Conservation (phyloP, 1,140 invertebrate species). For the Triops longicaudatus region DNA sequence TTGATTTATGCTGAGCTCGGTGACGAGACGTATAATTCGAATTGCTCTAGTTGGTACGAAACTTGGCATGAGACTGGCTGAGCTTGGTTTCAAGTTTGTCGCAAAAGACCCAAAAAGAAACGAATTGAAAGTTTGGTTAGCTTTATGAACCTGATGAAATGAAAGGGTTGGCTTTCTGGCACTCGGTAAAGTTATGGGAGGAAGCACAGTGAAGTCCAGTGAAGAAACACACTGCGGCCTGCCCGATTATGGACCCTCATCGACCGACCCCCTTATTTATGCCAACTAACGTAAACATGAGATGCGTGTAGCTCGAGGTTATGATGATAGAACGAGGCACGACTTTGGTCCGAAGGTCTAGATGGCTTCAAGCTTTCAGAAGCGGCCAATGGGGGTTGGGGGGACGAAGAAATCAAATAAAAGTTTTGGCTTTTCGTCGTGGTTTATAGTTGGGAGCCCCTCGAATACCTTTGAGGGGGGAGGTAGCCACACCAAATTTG, state of each 20-base stretch:
- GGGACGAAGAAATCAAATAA: not conserved
- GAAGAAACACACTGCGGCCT: slow-evolving; percentile 14
- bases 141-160: slow-evolving; percentile 13
- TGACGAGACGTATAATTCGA: not conserved
- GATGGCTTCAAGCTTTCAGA: not conserved
- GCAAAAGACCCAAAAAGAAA: too few relatives aligned
- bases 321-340: slow-evolving; percentile 6
- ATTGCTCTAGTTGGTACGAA: not conserved
- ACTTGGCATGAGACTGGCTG: too few relatives aligned
- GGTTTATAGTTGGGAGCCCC: slow-evolving; percentile 12
- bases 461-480: slow-evolving; percentile 5
- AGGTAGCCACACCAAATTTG: slow-evolving; percentile 10
- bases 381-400: not conserved
- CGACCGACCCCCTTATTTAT: slow-evolving; percentile 10
- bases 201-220: slow-evolving; percentile 7
- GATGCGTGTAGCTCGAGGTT: slow-evolving; percentile 3
- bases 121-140: not conserved
- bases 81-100: too few relatives aligned
- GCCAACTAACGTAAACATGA: slow-evolving; percentile 12
- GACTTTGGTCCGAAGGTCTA: not conserved
- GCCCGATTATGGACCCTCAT: slow-evolving; percentile 10
- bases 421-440: not conserved
- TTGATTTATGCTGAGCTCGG: not conserved
- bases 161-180: slow-evolving; percentile 14
- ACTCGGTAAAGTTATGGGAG: not conserved